Conservation (phyloP, 1,140 invertebrate species). For the Campoletis sonorensis region DNA sequence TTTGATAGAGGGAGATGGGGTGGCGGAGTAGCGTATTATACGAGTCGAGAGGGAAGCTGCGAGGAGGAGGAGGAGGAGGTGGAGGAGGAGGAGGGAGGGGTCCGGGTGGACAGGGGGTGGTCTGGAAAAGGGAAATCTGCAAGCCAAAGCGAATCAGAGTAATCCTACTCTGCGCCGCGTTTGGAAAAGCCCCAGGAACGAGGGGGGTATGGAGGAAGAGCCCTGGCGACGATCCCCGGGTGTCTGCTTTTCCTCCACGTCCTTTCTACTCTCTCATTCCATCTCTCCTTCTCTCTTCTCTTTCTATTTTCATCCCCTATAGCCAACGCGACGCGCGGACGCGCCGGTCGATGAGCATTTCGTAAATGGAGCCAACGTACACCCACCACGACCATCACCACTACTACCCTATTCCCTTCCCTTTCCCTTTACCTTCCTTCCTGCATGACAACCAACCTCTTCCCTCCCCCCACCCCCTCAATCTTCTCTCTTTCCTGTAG, state of each 20-base stretch:
- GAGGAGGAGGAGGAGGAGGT: constrained; percentile 39
- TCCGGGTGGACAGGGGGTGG: constrained; percentile 51
- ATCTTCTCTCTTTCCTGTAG: constrained; percentile 36
- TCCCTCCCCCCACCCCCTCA: not conserved
- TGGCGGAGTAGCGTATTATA: constrained; percentile 32
- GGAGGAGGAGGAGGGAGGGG: constrained; percentile 28
- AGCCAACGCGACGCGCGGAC: constrained; percentile 45
- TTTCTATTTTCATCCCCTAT: constrained; percentile 24
- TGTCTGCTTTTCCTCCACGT: constrained; percentile 34
- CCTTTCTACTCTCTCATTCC: constrained; percentile 20
- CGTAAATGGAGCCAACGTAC: constrained; percentile 70
- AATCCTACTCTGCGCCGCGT: constrained; percentile 70
- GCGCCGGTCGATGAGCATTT: constrained; percentile 74
- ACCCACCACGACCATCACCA: constrained; percentile 45
- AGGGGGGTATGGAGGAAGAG: constrained; percentile 43
- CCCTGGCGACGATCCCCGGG: constrained; percentile 55
- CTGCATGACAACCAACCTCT: constrained; percentile 46
- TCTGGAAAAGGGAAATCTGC: constrained; percentile 72
- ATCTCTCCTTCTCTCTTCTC: not conserved
- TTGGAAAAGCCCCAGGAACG: constrained; percentile 63
- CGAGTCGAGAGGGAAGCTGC: constrained; percentile 35
- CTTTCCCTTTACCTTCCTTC: constrained; percentile 31
- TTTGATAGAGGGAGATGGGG: not conserved
- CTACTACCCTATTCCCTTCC: not conserved
- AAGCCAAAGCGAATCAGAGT: constrained; percentile 76